Evolutionary conservation across 2,113 vertebrate species (phyloP), one percentile per base, ranked within the genome.

Genomic region (Pangasianodon hypophthalmus): DNA sequence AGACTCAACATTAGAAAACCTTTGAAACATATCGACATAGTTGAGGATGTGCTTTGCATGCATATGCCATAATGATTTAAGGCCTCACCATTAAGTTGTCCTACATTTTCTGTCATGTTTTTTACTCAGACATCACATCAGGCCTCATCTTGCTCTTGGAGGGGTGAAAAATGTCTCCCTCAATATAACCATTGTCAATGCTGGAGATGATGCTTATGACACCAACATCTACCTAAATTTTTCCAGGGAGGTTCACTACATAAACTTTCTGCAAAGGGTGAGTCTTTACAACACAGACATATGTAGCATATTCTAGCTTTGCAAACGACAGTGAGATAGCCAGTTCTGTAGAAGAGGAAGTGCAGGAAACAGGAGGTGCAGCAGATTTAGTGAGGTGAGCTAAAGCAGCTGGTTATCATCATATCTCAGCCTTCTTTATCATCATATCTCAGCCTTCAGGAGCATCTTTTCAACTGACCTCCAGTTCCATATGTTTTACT

Each of bases 251-350:
- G 97, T 99, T 87, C 99, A 97, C 96, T 99, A 99, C 95, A 99
- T 99, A 95, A 99, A 99, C 96, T 98, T 98, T 96, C 97, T 98
- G 97, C 98, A 99, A 94, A 98, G 97, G 97, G 98, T 99, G 95
- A 94, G 97, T 94, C 58, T 44, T 26, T 46, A 60, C 41, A 83
- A 46, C 37, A 11, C 87, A 50, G 8, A 11, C 50, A 29, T 14
- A 7, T 46, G 24, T n/a, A 10, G 9, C 79, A 54, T 54, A 18
- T n/a, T 52, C 48, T 14, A 80, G 26, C n/a, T 37, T 21, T 82
- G 14, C 16, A 37, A 37, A 82, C 50, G 21, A 32, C 50, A 37
- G 16, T 44, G 62, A 86, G 75, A 90, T 54, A 24, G n/a, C 2
- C 8, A 26, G 60, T 56, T 44, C 19, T 52, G 69, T 26, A 69